Evolutionary conservation across 2,888 invertebrate genomes (phyloP).

Genomic region (Phanerotoma sp.): DNA sequence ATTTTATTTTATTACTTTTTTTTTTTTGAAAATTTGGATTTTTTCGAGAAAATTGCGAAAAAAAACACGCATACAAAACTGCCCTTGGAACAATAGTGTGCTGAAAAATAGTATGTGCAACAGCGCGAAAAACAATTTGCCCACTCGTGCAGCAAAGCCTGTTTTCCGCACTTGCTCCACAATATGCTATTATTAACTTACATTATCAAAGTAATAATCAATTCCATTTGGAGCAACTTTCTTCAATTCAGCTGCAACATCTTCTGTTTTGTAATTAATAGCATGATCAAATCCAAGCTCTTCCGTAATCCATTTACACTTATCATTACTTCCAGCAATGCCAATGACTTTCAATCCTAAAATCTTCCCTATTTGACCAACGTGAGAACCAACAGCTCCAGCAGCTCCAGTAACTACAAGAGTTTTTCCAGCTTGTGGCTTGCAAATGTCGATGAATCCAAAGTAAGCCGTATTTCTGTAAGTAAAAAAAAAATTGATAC

Average conservation of each 20-base stretch:
- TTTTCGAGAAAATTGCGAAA: too few species aligned
- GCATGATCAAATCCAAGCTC: conserved; percentile 69
- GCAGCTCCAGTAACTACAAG: conserved; percentile 74
- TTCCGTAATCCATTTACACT: conserved; percentile 68
- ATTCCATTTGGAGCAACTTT: conserved; percentile 70
- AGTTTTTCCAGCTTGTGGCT: conserved; percentile 72
- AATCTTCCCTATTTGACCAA: conserved; percentile 78
- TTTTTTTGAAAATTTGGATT: too few species aligned
- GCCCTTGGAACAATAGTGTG: too few species aligned
- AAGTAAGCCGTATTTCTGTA: conserved; percentile 73
- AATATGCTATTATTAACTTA: too few species aligned
- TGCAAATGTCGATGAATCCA: conserved; percentile 70
- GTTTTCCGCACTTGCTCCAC: too few species aligned
- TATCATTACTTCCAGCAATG: conserved; percentile 70
- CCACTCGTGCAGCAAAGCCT: too few species aligned
- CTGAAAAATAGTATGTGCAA: too few species aligned
- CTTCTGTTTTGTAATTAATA: conserved; percentile 71
- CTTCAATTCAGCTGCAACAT: conserved; percentile 61
- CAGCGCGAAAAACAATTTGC: too few species aligned
- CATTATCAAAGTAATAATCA: conserved; percentile 79
- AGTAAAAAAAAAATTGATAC: conserved; percentile 16
- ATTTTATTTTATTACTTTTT: too few species aligned
- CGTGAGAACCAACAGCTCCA: conserved; percentile 76
- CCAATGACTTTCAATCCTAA: conserved; percentile 70
- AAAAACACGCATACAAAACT: too few species aligned